A percentile compares a stretch with the other conserved stretches of the same genome.
phyloP scores from a whole-genome alignment of 2,113 vertebrate species.

The Platanista minor region DNA sequence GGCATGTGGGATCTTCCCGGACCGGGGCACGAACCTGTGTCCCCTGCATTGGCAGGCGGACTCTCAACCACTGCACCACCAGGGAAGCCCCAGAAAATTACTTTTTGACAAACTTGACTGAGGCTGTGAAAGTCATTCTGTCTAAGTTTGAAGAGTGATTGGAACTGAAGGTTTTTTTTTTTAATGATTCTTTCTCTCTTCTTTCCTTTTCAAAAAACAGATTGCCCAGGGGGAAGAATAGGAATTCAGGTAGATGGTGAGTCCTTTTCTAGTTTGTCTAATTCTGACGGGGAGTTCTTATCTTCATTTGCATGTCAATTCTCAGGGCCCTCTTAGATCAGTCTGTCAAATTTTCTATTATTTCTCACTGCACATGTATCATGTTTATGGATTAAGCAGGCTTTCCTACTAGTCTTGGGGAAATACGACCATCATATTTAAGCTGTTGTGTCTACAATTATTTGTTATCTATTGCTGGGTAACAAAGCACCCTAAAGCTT shows the following conservation, averaged over 20 bases:
- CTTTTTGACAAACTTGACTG: constrained; percentile 62
- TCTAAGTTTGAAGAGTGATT: constrained; percentile 70
- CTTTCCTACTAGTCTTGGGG: background rate
- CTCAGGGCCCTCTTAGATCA: background rate
- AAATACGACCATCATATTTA: background rate
- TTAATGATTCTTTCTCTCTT: constrained; percentile 16
- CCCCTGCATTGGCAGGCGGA: no score
- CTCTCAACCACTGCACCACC: no score
- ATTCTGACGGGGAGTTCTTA: background rate
- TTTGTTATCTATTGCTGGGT: background rate
- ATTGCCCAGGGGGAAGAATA: constrained; percentile 45
- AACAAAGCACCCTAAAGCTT: background rate
- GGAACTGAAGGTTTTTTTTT: background rate
- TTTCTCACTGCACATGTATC: background rate
- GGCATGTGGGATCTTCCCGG: no score
- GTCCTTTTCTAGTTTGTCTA: background rate
- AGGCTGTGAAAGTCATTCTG: constrained; percentile 60
- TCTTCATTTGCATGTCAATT: background rate
- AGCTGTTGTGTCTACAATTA: background rate
- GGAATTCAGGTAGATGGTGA: background rate
- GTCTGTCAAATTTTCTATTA: background rate
- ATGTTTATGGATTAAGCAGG: background rate
- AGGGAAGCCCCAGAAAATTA: constrained; percentile 62
- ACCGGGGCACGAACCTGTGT: no score
- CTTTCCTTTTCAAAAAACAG: constrained; percentile 37